A percentile compares a stretch with the other conserved stretches of the same genome.
phyloP scores from a whole-genome alignment of 2,113 vertebrate genomes.

The Chunga burmeisteri region DNA sequence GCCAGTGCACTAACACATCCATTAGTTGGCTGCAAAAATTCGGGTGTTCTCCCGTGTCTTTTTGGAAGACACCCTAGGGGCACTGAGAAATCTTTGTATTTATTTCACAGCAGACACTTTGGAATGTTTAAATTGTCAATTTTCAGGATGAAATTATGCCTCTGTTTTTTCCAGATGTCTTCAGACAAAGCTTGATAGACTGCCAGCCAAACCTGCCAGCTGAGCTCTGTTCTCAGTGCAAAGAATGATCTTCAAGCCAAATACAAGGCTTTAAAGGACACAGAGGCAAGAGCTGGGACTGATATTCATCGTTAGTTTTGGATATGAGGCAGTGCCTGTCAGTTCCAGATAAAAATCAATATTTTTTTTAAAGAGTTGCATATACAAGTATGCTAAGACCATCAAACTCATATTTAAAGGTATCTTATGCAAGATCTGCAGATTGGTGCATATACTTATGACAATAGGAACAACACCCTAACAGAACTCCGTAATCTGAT shows the following conservation, averaged over 20 bases:
- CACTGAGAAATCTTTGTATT: not conserved
- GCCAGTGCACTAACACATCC: not conserved
- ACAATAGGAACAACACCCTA: not conserved
- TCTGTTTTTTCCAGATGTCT: not conserved
- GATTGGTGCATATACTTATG: not conserved
- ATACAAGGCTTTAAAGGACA: not conserved
- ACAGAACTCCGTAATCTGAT: not conserved
- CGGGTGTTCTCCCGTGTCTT: not conserved
- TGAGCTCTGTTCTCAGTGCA: not conserved
- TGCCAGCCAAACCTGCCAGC: not conserved
- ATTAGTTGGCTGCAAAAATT: not conserved
- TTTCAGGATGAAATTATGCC: not conserved
- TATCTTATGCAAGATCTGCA: not conserved
- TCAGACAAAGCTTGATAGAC: not conserved
- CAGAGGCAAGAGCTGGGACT: not conserved
- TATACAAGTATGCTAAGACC: not conserved
- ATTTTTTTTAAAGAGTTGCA: not conserved
- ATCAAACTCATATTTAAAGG: not conserved
- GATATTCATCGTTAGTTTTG: not conserved
- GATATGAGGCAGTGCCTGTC: not conserved
- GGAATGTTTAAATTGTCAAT: not conserved
- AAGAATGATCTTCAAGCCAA: not conserved
- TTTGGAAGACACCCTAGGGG: not conserved
- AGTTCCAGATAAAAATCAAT: not conserved
- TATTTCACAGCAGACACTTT: not conserved